Conservation (phyloP, 1,140 invertebrate species). For the Philopotamus ludificatus region DNA sequence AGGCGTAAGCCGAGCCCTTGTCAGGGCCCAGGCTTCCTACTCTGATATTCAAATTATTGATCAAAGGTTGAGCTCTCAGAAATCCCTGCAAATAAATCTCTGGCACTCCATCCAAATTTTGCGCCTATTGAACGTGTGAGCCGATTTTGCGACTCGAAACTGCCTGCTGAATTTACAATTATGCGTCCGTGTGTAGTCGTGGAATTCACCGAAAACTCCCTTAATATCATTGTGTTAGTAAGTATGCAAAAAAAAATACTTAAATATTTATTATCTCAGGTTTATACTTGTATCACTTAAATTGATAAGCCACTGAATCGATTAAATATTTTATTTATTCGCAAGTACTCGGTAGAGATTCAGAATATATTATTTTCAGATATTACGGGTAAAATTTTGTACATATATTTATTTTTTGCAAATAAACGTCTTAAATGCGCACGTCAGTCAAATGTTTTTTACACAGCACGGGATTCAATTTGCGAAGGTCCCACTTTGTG, state of each 20-base stretch:
- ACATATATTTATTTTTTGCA: too few relatives aligned
- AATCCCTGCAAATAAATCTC: constrained; percentile 16
- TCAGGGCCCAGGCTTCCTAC: constrained; percentile 9
- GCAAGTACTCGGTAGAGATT: too few relatives aligned
- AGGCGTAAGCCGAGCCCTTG: constrained; percentile 14
- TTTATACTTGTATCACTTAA: too few relatives aligned
- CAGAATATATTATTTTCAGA: too few relatives aligned
- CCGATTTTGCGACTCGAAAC: constrained; percentile 13
- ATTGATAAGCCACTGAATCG: neutral
- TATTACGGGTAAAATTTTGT: too few relatives aligned
- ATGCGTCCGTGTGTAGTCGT: too few relatives aligned
- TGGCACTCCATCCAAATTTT: constrained; percentile 7
- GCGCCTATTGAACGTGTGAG: constrained; percentile 7
- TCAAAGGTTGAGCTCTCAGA: constrained; percentile 15
- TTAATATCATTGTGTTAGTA: neutral
- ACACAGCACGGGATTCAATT: neutral
- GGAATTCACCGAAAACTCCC: too few relatives aligned
- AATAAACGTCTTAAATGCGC: too few relatives aligned
- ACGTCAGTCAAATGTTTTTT: too few relatives aligned
- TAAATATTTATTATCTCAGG: too few relatives aligned
- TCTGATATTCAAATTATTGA: constrained; percentile 22
- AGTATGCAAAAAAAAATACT: too few relatives aligned
- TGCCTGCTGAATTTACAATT: neutral
- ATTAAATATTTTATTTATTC: too few relatives aligned
- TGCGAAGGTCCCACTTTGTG: neutral